Conservation (phyloP, 2,797 vertebrate species). For the Columba guinea region DNA sequence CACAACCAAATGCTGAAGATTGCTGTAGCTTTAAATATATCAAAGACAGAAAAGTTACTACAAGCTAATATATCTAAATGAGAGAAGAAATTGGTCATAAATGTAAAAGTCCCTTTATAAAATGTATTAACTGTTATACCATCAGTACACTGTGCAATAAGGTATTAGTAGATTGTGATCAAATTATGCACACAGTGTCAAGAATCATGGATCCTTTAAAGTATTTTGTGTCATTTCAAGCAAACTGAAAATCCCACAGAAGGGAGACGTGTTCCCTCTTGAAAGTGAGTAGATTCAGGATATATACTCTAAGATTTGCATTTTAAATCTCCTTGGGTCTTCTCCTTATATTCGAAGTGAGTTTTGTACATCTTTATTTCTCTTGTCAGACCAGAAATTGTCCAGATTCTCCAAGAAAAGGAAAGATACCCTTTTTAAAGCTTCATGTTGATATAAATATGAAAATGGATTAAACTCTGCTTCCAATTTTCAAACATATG, state of each 20-base stretch:
- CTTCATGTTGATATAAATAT: constrained; percentile 93
- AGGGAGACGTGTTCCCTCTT: not conserved
- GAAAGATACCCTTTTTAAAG: constrained; percentile 75
- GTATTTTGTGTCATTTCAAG: not conserved
- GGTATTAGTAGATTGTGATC: not conserved
- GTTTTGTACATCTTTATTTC: constrained; percentile 47
- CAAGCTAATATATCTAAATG: not conserved
- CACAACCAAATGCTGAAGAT: not conserved
- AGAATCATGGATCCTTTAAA: not conserved
- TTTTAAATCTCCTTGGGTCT: constrained; percentile 34
- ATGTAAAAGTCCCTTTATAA: not conserved
- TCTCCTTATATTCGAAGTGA: constrained; percentile 7
- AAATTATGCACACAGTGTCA: not conserved
- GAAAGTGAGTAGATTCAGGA: constrained; percentile 18
- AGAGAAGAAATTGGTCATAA: not conserved
- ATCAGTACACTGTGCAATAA: not conserved
- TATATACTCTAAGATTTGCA: not conserved
- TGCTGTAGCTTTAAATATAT: not conserved
- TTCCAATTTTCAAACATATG: constrained; percentile 84
- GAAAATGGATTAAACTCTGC: constrained; percentile 86
- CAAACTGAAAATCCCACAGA: not conserved
- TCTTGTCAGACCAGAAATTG: constrained; percentile 60
- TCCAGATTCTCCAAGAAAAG: constrained; percentile 62
- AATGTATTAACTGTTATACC: not conserved
- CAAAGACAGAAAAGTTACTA: not conserved